Base-by-base conservation (phyloP, 1,140 invertebrate species). In the Daktulosphaira vitifoliae region DNA sequence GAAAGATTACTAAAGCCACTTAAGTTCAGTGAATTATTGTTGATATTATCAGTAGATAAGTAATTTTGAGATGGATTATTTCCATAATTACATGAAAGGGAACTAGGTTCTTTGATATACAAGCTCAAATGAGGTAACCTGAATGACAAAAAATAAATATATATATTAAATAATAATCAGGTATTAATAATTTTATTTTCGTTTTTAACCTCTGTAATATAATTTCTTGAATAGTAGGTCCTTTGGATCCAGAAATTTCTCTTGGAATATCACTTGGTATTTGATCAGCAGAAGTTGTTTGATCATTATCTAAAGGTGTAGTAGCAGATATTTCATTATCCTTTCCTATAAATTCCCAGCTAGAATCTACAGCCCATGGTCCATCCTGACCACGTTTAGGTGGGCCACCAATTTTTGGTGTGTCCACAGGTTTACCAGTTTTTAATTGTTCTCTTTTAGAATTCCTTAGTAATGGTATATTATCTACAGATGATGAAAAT, bases 281-380 rank as follows among this genome's bases (percentile, higher is more conserved):
- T 13, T 51, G 46, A 13, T 38, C 48, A 8, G 3, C 16, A 13
- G 48, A 7, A 5, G 20, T 37, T 11, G n/a, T 37, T 65, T 51
- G 37, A 6, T 51, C 37, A 15, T 38, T 25, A 15, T 53, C 37
- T 15, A 42, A 26, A n/a, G 15, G 26, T 15, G 56, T 29, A 16
- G 38, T 48, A 6, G 11, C 56, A 4, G 39, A 5, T 37, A 6
- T 38, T 51, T 59, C 33, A n/a, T 53, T 67, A 38, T 56, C 75
- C 69, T 79, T 79, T 84, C 86, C 85, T 73, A 90, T 85, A 71
- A 90, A 91, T 73, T 89, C 87, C 89, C 89, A 90, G 71, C 87
- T 89, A 65, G 86, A 89, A 75, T 90, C 89, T 29, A 91, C 80
- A 56, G 87, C 82, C 88, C 89, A 91, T 8, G 82, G 84, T 23